Base-by-base conservation (phyloP, 2,888 invertebrate genomes). In the Agrenia bidenticulata region DNA sequence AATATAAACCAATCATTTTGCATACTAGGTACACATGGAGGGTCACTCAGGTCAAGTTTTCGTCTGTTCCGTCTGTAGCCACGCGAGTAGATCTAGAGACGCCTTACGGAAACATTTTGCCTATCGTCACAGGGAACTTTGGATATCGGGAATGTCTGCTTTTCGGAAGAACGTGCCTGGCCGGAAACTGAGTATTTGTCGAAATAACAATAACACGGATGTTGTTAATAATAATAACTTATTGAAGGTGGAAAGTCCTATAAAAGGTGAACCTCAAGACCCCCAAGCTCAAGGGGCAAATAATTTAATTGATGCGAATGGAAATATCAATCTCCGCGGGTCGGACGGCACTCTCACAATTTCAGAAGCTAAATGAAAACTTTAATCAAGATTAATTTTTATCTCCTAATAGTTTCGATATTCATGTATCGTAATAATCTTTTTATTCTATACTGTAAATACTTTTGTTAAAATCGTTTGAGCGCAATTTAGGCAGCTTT, bases 21-120 rank as follows among this genome's bases (percentile, higher is more conserved):
- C 49, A 58, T 37, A n/a, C 11, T 45, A 75, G 75, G 77, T 93
- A 67, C 93, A 93, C 78, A 88, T 93, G 87, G 93, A 93, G 78
- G 92, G 92, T 21, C 93, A 93, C 80, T 89, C 92, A 78, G 92
- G 92, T 73, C 87, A 90, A 56, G 87, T 91, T 32, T 92, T 93
- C 80, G 91, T 92, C 37, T 93, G 93, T 78, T 86, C 88, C 69
- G 89, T 91, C 0, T 93, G 93, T 81, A 87, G 88, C 0, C 93
- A 93, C 79, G 92, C 93, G 42, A 92, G 92, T 45, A 84, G 92
- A 69, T 92, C 92, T 61, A 84, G 92, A 66, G 93, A 93, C 79
- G 93, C 93, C 27, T 81, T 93, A 60, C 83, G 93, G 70, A 93
- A 93, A 79, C 93, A 93, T 79, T 91, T 93, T 45, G 92, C 92